phyloP scores from a whole-genome alignment of 2,888 invertebrate genomes.

The Acrocera orbiculus region DNA sequence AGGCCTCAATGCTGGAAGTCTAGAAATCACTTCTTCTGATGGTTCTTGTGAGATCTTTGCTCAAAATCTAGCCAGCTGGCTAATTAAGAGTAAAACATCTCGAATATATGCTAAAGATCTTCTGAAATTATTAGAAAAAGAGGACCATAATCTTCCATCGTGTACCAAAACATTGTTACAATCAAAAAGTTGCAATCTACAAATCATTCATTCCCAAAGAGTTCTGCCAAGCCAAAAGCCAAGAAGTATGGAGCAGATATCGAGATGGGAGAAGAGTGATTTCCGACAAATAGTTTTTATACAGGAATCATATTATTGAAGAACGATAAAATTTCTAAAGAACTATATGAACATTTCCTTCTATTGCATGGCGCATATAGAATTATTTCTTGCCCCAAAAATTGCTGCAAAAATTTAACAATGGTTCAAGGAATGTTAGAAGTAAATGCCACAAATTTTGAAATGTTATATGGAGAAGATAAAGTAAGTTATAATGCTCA shows the following conservation, averaged over 20 bases:
- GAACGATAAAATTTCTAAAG: neutral
- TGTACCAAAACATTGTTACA: neutral
- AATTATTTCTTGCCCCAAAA: neutral
- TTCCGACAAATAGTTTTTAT: slow-evolving; percentile 1
- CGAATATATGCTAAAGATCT: too few species aligned
- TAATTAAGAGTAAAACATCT: too few species aligned
- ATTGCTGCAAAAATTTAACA: neutral
- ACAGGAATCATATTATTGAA: neutral
- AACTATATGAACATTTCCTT: neutral
- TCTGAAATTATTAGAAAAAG: too few species aligned
- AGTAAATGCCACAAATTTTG: neutral
- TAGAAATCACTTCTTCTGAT: too few species aligned
- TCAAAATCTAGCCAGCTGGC: too few species aligned
- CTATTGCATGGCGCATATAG: neutral
- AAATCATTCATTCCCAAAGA: slow-evolving; percentile 6
- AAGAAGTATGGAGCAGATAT: neutral
- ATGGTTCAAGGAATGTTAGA: neutral
- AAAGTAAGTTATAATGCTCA: neutral
- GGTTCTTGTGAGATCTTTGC: too few species aligned
- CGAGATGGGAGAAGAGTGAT: neutral
- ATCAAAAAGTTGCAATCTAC: neutral
- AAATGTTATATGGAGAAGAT: neutral
- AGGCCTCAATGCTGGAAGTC: too few species aligned
- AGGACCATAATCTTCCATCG: too few species aligned
- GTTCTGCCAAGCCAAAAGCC: slow-evolving; percentile 5